A percentile compares a stretch with the other conserved stretches of the same genome.
phyloP scores from a whole-genome alignment of 2,113 vertebrate species.

The Phyllostomus discolor region DNA sequence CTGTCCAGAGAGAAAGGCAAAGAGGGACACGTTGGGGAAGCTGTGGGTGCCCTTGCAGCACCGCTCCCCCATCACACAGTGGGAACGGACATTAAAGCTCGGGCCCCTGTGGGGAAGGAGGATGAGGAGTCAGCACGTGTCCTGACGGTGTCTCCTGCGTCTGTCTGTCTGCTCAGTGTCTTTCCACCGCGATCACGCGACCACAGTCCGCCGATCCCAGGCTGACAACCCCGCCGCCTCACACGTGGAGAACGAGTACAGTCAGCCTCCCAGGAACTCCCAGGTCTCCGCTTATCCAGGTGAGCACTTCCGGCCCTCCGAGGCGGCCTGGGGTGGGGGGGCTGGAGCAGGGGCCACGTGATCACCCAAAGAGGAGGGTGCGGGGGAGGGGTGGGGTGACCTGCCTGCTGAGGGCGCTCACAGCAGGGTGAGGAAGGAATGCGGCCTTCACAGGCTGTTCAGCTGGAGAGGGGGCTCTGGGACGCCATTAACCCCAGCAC shows the following conservation, averaged over 20 bases:
- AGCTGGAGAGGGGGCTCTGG: neutral
- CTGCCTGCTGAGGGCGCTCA: neutral
- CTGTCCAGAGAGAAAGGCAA: neutral
- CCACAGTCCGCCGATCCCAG: constrained; percentile 24
- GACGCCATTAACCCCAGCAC: constrained; percentile 32
- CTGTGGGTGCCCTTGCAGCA: neutral
- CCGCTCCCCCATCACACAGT: fast-evolving
- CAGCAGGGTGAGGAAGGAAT: neutral
- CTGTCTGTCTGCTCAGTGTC: constrained; percentile 64
- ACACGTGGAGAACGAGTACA: constrained; percentile 72
- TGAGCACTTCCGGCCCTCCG: neutral
- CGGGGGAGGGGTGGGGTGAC: neutral
- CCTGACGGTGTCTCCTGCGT: fast-evolving
- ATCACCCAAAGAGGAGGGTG: neutral
- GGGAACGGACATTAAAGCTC: neutral
- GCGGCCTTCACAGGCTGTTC: neutral
- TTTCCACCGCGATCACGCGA: constrained; percentile 78
- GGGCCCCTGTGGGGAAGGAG: neutral
- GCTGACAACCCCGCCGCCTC: neutral
- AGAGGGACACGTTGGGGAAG: neutral
- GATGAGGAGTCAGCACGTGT: neutral
- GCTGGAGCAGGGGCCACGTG: fast-evolving
- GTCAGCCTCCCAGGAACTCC: constrained; percentile 65
- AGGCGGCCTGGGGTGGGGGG: too few species aligned
- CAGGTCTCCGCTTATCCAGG: constrained; percentile 73